Evolutionary conservation across 1,140 invertebrate genomes (phyloP), one percentile per base, ranked within the genome.

Genomic region (Sycophila sp.): DNA sequence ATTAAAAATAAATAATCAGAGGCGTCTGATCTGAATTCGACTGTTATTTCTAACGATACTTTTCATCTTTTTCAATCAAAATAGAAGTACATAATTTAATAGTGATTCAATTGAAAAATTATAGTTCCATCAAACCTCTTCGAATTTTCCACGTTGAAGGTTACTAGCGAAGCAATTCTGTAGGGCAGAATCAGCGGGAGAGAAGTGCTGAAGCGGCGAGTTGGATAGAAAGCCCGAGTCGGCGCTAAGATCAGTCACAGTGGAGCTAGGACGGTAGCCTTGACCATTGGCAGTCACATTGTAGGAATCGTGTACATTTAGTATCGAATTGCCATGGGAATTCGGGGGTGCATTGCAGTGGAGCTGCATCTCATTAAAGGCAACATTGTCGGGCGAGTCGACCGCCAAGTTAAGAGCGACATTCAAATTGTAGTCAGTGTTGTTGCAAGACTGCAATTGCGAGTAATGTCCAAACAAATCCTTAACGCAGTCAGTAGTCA

Each of bases 191-290:
- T 85, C 82, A 8, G 75, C 76, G 0, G 85, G 80, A 2, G 84
- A 85, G 40, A 83, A 85, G 49, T 84, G 81, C 49, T 85, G 84
- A 6, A 84, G 60, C 4, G 83, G 77, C 5, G 85, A 85, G 58
- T 83, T 85, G 2, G 85, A 82, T 26, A 83, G 66, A 72, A 86
- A 86, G 15, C 80, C 80, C 15, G 83, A 84, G 72, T 87, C 84
- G 2, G 66, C 75, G 70, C 77, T 83, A 19, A 83, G 77, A 68
- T 87, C 82, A 60, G 81, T 86, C 80, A 86, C 82, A 45, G 81
- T 77, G 15, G 84, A 83, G 6, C 77, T 77, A 19, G 84, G 80
- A 51, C 80, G 76, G 59, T 83, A 84, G 42, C 65, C 76, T 69
- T 77, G 76, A 69, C 55, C 69, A 30, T 73, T 80, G 58, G 69